Evolutionary conservation across 2,888 invertebrate species (phyloP).

Genomic region (Ptychoptera albimana): DNA sequence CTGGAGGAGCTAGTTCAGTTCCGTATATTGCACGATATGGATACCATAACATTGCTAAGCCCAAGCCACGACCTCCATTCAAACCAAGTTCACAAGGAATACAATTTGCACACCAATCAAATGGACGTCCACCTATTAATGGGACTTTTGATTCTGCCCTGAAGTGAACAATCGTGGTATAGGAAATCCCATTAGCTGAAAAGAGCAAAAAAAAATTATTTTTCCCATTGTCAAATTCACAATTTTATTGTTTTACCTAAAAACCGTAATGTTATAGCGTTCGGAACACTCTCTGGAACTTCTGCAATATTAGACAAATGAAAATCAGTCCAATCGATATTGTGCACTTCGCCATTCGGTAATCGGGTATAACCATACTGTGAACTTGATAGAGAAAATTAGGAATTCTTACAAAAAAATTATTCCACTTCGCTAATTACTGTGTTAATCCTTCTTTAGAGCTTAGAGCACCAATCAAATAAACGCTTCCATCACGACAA

Average conservation of each 20-base stretch:
- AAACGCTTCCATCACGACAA: constrained; percentile 38
- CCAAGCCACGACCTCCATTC: constrained; percentile 25
- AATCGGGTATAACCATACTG: constrained; percentile 37
- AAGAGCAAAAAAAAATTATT: constrained; percentile 8
- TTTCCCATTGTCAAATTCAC: background rate
- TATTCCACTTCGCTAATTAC: constrained; percentile 38
- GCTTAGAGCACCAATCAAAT: constrained; percentile 36
- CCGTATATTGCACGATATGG: constrained; percentile 15
- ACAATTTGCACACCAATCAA: constrained; percentile 17
- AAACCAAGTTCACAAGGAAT: constrained; percentile 17
- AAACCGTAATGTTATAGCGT: constrained; percentile 33
- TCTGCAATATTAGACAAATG: constrained; percentile 33
- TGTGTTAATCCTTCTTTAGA: constrained; percentile 36
- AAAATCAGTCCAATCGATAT: constrained; percentile 34
- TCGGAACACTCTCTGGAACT: constrained; percentile 28
- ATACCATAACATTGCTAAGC: constrained; percentile 27
- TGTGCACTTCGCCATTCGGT: constrained; percentile 27
- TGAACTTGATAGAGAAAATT: constrained; percentile 25
- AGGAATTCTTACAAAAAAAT: constrained; percentile 8
- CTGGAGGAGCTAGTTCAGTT: background rate
- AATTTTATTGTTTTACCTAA: constrained; percentile 23
- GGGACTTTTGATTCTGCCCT: constrained; percentile 9
- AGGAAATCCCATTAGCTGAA: constrained; percentile 15
- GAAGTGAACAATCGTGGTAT: constrained; percentile 14
- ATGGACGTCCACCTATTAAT: constrained; percentile 20